Percentiles rank a stretch among this genome's conserved stretches.
These are phyloP conservation scores for Cydia amplana DNA, from an alignment of 1,140 invertebrate genomes.

Conservation along the genomic window DNA sequence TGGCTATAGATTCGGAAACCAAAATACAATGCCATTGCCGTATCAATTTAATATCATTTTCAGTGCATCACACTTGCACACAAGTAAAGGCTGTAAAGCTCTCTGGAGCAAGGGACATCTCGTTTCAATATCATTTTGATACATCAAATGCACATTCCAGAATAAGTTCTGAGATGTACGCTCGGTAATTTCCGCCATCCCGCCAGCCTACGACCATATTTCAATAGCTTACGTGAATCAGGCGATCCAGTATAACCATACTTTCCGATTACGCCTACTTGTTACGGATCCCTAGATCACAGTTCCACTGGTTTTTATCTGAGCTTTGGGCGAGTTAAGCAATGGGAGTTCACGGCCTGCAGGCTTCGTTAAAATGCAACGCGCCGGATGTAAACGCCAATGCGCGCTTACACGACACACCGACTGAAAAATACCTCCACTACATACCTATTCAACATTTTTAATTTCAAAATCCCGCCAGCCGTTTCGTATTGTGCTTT, in stretches of 20 bases:
- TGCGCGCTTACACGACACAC: slow-evolving; percentile 36
- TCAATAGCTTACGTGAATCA: neutral
- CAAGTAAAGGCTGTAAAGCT: neutral
- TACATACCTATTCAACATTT: slow-evolving; percentile 37
- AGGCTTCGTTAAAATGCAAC: slow-evolving; percentile 44
- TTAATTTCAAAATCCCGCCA: slow-evolving; percentile 33
- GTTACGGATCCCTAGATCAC: neutral
- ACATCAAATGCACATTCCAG: neutral
- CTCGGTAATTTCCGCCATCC: slow-evolving; percentile 44
- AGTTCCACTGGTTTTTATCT: neutral
- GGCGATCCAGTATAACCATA: neutral
- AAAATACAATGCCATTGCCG: neutral
- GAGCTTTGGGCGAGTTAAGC: neutral
- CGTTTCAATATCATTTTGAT: neutral
- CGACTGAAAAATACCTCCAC: slow-evolving; percentile 36
- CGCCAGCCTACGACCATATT: neutral
- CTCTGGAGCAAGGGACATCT: neutral
- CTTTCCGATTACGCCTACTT: neutral
- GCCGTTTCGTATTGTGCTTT: slow-evolving; percentile 30
- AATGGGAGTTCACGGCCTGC: slow-evolving; percentile 31
- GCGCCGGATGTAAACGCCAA: slow-evolving; percentile 39
- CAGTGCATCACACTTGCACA: neutral
- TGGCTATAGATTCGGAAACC: neutral
- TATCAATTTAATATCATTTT: neutral
- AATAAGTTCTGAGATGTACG: slow-evolving; percentile 29